These are phyloP conservation scores for Tringa solitaria DNA, from an alignment of 2,113 vertebrate genomes.

Conservation along the genomic window DNA sequence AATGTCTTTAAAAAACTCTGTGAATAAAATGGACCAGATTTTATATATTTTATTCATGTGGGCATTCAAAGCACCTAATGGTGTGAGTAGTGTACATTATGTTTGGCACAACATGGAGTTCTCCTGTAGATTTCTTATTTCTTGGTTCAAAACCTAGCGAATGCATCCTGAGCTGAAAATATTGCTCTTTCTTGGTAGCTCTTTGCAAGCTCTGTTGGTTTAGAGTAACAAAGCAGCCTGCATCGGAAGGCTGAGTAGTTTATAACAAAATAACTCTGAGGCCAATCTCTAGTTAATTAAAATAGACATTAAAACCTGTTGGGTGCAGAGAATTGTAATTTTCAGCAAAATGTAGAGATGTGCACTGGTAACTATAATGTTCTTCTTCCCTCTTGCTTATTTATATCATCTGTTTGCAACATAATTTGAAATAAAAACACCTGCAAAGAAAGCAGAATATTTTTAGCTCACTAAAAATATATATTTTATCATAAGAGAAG, in stretches of 20 bases:
- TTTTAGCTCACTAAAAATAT: slow-evolving; percentile 46
- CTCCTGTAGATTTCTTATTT: not conserved
- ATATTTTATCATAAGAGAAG: slow-evolving; percentile 29
- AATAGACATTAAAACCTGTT: not conserved
- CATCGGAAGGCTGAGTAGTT: not conserved
- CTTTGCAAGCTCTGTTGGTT: not conserved
- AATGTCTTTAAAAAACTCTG: slow-evolving; percentile 19
- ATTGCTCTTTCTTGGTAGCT: not conserved
- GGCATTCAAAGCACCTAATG: not conserved
- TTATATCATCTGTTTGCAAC: not conserved
- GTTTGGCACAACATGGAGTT: not conserved
- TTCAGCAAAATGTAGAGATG: not conserved
- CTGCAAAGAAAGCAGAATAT: slow-evolving; percentile 38
- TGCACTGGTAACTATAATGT: not conserved
- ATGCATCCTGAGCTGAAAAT: not conserved
- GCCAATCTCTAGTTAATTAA: not conserved
- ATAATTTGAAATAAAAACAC: slow-evolving; percentile 51
- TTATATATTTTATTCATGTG: slow-evolving; percentile 40
- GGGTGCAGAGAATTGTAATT: not conserved
- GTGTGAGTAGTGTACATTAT: not conserved
- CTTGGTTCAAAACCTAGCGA: not conserved
- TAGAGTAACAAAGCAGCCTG: not conserved
- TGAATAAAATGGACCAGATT: not conserved
- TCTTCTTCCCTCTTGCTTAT: not conserved
- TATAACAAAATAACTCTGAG: not conserved